Evolutionary conservation across 2,113 vertebrate species (phyloP).

Genomic region (Taurulus bubalis): DNA sequence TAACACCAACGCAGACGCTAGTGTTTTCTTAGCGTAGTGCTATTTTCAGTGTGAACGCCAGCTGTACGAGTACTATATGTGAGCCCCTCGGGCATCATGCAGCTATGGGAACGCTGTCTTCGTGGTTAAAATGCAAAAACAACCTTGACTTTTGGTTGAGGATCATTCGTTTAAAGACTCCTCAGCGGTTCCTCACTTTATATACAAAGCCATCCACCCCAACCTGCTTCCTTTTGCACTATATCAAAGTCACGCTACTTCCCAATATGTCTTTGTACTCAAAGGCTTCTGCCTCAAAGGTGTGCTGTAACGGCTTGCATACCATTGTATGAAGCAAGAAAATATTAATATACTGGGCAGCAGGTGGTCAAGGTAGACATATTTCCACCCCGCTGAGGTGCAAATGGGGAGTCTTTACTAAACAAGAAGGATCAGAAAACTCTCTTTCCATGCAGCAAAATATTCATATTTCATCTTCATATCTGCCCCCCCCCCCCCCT

Average conservation of each 20-base stretch:
- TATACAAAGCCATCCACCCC: not conserved
- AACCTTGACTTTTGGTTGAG: not conserved
- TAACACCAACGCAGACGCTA: too few relatives aligned
- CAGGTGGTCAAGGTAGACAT: conserved; percentile 29
- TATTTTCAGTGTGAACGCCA: too few relatives aligned
- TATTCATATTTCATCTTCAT: conserved; percentile 1
- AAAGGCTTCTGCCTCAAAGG: too few relatives aligned
- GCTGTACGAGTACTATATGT: not conserved
- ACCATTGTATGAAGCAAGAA: too few relatives aligned
- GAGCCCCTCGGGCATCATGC: not conserved
- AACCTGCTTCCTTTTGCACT: not conserved
- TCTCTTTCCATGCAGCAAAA: not conserved
- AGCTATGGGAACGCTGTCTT: not conserved
- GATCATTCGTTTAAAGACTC: not conserved
- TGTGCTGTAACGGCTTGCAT: not conserved
- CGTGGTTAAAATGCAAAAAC: not conserved
- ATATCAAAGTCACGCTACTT: not conserved
- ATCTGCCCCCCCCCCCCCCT: not conserved
- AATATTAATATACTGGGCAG: not conserved
- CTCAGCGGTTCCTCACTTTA: not conserved
- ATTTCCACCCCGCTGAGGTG: conserved; percentile 35
- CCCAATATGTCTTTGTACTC: too few relatives aligned
- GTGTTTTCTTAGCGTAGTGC: not conserved
- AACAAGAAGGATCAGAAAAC: not conserved
- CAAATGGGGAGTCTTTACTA: conserved; percentile 36